Percentiles rank a stretch among this genome's conserved stretches.
phyloP scores from a whole-genome alignment of 2,113 vertebrate genomes.

The Lophochroa leadbeateri region DNA sequence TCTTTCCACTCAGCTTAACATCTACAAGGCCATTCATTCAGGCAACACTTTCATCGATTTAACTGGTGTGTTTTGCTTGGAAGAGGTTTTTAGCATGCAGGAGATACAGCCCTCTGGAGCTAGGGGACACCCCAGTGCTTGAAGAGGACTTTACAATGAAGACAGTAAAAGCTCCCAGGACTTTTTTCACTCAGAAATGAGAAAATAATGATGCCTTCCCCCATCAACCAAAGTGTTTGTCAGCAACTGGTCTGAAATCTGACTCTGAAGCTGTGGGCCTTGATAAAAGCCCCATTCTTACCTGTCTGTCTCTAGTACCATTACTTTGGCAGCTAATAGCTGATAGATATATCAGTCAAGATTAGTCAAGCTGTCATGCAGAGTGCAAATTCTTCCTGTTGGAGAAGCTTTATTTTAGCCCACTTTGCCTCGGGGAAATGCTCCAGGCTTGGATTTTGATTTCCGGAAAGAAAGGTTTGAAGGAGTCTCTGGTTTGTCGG shows the following conservation, averaged over 20 bases:
- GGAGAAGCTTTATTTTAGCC: not conserved
- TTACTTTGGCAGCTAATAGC: not conserved
- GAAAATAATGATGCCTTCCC: not conserved
- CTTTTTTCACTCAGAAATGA: not conserved
- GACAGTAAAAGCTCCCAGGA: not conserved
- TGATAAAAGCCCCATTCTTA: not conserved
- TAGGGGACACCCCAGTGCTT: not conserved
- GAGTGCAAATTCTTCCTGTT: not conserved
- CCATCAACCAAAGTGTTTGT: not conserved
- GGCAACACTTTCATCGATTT: not conserved
- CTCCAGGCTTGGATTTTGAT: not conserved
- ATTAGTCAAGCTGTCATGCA: not conserved
- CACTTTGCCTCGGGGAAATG: not conserved
- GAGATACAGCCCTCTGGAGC: not conserved
- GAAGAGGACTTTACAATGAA: not conserved
- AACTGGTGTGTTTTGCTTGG: not conserved
- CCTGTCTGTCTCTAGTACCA: not conserved
- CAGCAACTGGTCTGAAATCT: not conserved
- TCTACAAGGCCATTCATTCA: not conserved
- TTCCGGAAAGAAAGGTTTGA: not conserved
- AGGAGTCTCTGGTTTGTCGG: not conserved
- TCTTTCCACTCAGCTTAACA: slow-evolving; percentile 16
- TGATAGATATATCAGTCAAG: not conserved
- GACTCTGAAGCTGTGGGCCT: not conserved
- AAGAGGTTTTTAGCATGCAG: not conserved